Evolutionary conservation across 2,888 invertebrate species (phyloP).

Genomic region (Drosophila phalerata): DNA sequence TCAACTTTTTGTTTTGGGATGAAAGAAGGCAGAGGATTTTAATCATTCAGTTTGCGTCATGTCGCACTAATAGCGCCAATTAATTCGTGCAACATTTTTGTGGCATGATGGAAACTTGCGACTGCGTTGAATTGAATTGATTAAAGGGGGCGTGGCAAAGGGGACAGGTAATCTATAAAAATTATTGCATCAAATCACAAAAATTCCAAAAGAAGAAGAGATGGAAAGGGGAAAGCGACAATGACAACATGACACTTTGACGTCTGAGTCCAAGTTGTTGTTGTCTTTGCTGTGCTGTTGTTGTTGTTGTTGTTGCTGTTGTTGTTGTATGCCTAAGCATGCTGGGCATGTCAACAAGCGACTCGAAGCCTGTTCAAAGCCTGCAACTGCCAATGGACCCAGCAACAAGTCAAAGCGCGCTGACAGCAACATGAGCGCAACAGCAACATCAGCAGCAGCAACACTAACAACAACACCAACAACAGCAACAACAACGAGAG

Average conservation of each 20-base stretch:
- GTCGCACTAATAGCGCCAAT: slow-evolving; percentile 76
- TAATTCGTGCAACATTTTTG: slow-evolving; percentile 64
- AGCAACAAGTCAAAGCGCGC: slow-evolving; percentile 74
- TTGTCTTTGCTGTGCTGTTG: neutral
- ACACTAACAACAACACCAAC: slow-evolving; percentile 39
- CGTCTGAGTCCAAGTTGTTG: slow-evolving; percentile 57
- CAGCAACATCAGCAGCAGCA: slow-evolving; percentile 56
- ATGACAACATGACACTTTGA: slow-evolving; percentile 69
- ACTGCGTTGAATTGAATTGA: slow-evolving; percentile 31
- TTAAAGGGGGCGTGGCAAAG: slow-evolving; percentile 43
- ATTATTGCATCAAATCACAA: slow-evolving; percentile 48
- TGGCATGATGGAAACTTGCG: slow-evolving; percentile 38
- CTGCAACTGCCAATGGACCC: slow-evolving; percentile 45
- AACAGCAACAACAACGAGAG: slow-evolving; percentile 39
- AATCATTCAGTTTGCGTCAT: slow-evolving; percentile 70
- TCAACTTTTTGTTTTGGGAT: neutral
- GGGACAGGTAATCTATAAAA: slow-evolving; percentile 37
- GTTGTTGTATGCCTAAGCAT: slow-evolving; percentile 74
- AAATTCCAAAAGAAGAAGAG: slow-evolving; percentile 17
- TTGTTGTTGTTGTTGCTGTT: slow-evolving; percentile 9
- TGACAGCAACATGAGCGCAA: slow-evolving; percentile 80
- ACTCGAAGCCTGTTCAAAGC: slow-evolving; percentile 29
- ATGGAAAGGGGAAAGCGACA: neutral
- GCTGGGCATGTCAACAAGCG: slow-evolving; percentile 82
- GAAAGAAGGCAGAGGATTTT: slow-evolving; percentile 37